Conservation (phyloP, 1,140 invertebrate genomes). For the Drosophila sp. region DNA sequence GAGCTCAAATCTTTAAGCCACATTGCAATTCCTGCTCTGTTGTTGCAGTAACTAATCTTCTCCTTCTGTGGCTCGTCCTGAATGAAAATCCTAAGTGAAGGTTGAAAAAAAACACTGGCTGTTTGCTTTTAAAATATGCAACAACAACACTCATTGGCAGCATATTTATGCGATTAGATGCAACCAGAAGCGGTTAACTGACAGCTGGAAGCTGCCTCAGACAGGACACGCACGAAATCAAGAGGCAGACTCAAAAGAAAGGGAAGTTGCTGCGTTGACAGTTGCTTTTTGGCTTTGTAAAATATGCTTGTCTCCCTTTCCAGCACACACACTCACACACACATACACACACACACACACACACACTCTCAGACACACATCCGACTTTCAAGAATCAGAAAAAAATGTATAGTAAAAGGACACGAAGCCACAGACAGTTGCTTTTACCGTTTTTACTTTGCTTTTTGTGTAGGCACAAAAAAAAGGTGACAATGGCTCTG, state of each 20-base stretch:
- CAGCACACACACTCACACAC: conserved; percentile 45
- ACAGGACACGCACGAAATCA: conserved; percentile 56
- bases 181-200: conserved; percentile 66
- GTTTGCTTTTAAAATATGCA: conserved; percentile 80
- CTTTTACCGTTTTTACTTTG: conserved; percentile 53
- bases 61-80: neutral
- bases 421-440: conserved; percentile 79
- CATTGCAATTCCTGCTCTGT: conserved; percentile 11
- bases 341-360: conserved; percentile 18
- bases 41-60: conserved; percentile 8
- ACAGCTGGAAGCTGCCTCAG: conserved; percentile 50
- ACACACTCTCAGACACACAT: neutral
- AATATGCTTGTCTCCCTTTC: conserved; percentile 44
- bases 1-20: conserved; percentile 34
- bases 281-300: conserved; percentile 44
- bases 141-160: conserved; percentile 72
- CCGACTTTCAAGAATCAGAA: conserved; percentile 11
- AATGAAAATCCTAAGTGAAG: conserved; percentile 5
- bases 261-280: conserved; percentile 72
- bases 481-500: conserved; percentile 75
- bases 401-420: conserved; percentile 69
- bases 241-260: conserved; percentile 27
- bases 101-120: conserved; percentile 35
- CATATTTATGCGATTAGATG: conserved; percentile 82
- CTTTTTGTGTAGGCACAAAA: conserved; percentile 31